Base-by-base conservation (phyloP, 2,888 invertebrate genomes). In the Keiferia lycopersicella region DNA sequence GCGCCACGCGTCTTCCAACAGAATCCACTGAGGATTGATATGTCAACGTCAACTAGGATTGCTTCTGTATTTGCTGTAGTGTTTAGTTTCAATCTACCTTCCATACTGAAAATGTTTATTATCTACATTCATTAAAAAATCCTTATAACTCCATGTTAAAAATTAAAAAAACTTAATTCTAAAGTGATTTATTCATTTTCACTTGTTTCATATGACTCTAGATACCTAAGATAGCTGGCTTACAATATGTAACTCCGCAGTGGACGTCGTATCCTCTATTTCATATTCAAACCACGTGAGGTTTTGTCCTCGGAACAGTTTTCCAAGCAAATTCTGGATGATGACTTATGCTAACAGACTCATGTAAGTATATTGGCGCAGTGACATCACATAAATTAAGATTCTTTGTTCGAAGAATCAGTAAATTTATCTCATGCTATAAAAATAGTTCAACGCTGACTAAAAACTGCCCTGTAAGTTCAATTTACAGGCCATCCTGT, bases 271-370 rank as follows among this genome's bases (percentile, higher is more conserved):
- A 16, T n/a, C 45, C 45, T 45, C 45, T 4, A 45, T 45, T 45
- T 45, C n/a, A 45, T 45, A 45, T 45, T 45, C 45, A n/a, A n/a
- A 45, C 45, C 45, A 45, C 45, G 45, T 45, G 16, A 16, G 45
- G 45, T 45, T 45, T n/a, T 16, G 45, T 45, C 45, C 45, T 45
- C 45, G 45, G 45, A 45, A 16, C 45, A n/a, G n/a, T 45, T 45
- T 45, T 16, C 45, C 45, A 45, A 45, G 45, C 45, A 45, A 45
- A 45, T 45, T 45, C 45, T 16, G 45, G 45, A 45, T 45, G 45
- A 45, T 16, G 45, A 6, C 16, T 45, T 45, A 45, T 45, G 16
- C 45, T 45, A 45, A 45, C 41, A 41, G 14, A 41, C 16, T 45
- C 45, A 45, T 16, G 45, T 16, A 16, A 45, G 45, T 16, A 16